Evolutionary conservation across 2,113 vertebrate species (phyloP).

Genomic region (Cyanoramphus novaezelandiae): DNA sequence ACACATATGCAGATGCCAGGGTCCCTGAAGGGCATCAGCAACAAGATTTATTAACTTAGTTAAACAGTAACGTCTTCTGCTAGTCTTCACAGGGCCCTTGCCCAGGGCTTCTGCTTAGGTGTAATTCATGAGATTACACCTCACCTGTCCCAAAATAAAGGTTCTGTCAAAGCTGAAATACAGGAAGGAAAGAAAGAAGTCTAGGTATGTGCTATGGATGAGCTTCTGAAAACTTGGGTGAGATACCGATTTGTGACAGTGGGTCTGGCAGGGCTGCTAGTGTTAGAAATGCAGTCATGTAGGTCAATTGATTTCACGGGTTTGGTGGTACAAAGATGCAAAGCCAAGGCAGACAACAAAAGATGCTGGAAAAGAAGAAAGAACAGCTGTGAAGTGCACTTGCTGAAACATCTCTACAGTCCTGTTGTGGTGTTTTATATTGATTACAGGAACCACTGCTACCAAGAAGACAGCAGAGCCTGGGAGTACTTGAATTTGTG

Average conservation of each 20-base stretch:
- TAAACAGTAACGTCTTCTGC: neutral
- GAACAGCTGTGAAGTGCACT: neutral
- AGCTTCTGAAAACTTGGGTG: neutral
- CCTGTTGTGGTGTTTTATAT: neutral
- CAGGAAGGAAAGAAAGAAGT: neutral
- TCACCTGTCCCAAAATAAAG: neutral
- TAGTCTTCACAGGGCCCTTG: neutral
- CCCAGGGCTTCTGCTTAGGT: neutral
- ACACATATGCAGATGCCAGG: neutral
- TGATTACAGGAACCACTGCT: neutral
- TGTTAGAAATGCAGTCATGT: neutral
- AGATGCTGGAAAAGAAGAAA: neutral
- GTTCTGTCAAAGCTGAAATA: neutral
- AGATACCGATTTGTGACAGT: neutral
- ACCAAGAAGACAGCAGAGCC: neutral
- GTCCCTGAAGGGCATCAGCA: neutral
- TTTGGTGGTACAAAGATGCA: neutral
- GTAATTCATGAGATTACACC: neutral
- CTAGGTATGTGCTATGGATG: neutral
- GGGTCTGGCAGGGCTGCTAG: neutral
- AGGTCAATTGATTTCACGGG: neutral
- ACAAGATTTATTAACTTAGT: neutral
- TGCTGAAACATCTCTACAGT: neutral
- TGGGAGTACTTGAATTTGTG: neutral
- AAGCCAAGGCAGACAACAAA: neutral